These are phyloP conservation scores for Limnephilus marmoratus DNA, from an alignment of 2,888 invertebrate species.

Conservation along the genomic window DNA sequence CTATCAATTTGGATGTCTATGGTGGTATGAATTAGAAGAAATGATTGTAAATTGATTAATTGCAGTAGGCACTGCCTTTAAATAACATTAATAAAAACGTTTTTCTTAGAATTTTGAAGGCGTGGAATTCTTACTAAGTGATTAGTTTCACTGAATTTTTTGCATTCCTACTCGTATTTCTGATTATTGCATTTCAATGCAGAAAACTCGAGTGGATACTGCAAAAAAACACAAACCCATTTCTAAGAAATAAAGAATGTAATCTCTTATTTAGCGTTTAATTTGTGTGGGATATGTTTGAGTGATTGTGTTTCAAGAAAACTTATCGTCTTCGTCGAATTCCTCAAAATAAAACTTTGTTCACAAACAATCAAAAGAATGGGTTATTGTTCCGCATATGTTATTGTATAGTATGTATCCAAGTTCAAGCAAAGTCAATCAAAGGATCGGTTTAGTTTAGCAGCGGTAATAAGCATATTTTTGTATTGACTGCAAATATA, in stretches of 20 bases:
- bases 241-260: background rate
- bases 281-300: background rate
- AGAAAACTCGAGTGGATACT: background rate
- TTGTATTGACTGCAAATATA: slow-evolving; percentile 18
- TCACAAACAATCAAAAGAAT: background rate
- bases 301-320: background rate
- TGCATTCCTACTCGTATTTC: background rate
- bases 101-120: background rate
- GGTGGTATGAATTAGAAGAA: background rate
- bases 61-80: background rate
- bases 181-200: background rate
- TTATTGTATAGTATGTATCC: background rate
- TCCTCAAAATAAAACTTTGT: background rate
- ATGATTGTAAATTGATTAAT: background rate
- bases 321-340: background rate
- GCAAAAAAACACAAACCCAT: background rate
- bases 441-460: background rate
- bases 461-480: background rate
- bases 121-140: background rate
- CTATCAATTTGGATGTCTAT: background rate
- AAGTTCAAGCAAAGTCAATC: background rate
- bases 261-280: background rate
- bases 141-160: background rate
- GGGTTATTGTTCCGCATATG: background rate
- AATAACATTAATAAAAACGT: background rate